phyloP scores from a whole-genome alignment of 2,113 vertebrate genomes.

The Phocoena sinus region DNA sequence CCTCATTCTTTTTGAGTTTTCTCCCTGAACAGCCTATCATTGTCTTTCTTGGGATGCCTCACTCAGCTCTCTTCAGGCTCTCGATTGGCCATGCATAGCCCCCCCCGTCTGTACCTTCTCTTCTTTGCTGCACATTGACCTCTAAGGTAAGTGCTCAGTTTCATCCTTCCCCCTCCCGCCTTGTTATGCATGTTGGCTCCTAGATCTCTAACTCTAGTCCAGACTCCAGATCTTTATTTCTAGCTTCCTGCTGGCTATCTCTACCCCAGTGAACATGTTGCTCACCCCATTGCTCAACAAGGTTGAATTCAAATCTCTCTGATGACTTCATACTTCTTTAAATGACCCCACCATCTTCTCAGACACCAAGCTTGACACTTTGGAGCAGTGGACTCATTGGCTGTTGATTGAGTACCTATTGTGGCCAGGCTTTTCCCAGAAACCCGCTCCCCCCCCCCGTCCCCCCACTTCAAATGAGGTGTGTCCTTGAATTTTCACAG shows the following conservation, averaged over 20 bases:
- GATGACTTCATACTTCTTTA: background rate
- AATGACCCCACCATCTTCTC: background rate
- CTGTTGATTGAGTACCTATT: background rate
- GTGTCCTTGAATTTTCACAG: background rate
- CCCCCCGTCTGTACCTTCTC: background rate
- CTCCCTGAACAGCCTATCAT: background rate
- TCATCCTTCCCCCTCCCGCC: too few relatives aligned
- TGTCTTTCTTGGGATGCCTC: background rate
- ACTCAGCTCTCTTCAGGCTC: background rate
- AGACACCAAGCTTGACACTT: background rate
- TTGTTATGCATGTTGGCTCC: background rate
- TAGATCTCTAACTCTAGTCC: background rate
- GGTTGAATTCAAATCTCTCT: background rate
- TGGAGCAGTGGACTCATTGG: background rate
- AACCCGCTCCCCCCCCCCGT: too few relatives aligned
- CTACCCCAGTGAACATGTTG: background rate
- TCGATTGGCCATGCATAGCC: accelerated
- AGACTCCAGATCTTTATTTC: background rate
- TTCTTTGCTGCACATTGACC: too few relatives aligned
- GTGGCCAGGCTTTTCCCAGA: accelerated
- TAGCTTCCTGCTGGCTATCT: background rate
- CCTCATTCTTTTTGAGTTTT: background rate
- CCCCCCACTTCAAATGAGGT: background rate
- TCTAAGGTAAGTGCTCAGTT: background rate
- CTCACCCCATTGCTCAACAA: background rate